Base-by-base conservation (phyloP, 1,140 invertebrate species). In the Lysiphlebus fabarum region DNA sequence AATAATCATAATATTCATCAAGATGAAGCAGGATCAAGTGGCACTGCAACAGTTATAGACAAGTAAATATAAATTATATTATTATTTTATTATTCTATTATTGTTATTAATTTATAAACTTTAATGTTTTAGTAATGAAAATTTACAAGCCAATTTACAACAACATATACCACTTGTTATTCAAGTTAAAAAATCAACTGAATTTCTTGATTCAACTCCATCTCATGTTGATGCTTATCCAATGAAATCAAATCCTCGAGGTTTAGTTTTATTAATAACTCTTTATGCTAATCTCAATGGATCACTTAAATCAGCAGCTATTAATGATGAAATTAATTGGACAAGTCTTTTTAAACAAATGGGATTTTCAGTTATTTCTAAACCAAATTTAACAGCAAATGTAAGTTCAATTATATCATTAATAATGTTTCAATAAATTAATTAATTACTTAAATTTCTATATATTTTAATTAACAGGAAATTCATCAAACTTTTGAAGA, bases 241-340 rank as follows among this genome's bases (percentile, higher is more conserved):
- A n/a, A 82, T 83, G 79, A 67, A 76, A 51, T 81, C 78, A 41
- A 75, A 76, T 33, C 81, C 82, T 17, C 80, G 83, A 41, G 85
- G 85, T 11, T 76, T 81, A 14, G 76, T 84, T 41, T 70, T 86
- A 10, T 76, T 86, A 47, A 81, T 86, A 36, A 84, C 85, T 48
- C n/a, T 61, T 3, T 14, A 44, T 12, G 14, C 84, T 83, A 56
- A 81, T 83, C 4, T 65, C 78, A 45, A 83, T 82, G 41, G 43
- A 66, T 5, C 69, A 70, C 37, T 61, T 8, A 76, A 85, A 45
- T 60, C 60, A 0, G 81, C 84, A 2, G 83, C 84, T 4, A 62
- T 76, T 42, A 47, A 73, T 0, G 85, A 87, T 61, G 69, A 79
- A 50, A 43, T 64, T 7, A 82, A 84, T 65, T 64, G 86, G 7